Conservation (phyloP, 2,888 invertebrate genomes). For the Sisyra terminalis region DNA sequence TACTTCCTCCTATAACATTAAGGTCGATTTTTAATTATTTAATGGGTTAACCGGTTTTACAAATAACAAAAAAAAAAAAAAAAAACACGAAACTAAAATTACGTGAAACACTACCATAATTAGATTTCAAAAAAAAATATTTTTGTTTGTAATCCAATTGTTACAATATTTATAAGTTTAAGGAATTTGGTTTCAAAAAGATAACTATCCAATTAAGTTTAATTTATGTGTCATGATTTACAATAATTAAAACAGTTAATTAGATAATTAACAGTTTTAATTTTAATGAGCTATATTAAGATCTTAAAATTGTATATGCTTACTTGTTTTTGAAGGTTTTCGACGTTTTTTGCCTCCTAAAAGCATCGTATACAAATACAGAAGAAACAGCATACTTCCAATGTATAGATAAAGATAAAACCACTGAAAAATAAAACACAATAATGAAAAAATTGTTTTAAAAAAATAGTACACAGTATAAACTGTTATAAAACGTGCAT, state of each 20-base stretch:
- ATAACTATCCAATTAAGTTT: background rate
- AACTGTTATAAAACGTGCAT: no score
- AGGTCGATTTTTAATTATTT: no score
- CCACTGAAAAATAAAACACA: constrained; percentile 25
- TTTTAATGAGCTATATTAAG: constrained; percentile 20
- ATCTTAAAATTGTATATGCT: constrained; percentile 19
- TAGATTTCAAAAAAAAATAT: no score
- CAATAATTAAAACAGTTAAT: background rate
- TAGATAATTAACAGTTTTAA: background rate
- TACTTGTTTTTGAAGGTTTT: constrained; percentile 26
- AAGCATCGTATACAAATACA: constrained; percentile 53
- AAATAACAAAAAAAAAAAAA: no score
- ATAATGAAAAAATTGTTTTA: no score
- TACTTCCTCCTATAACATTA: no score
- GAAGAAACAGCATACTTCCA: constrained; percentile 48
- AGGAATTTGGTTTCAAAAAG: background rate
- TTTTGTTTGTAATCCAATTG: no score
- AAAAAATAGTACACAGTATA: no score
- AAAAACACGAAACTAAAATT: no score
- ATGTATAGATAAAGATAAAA: constrained; percentile 51
- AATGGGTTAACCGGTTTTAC: no score
- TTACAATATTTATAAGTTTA: background rate
- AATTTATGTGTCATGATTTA: background rate
- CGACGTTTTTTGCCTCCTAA: constrained; percentile 31
- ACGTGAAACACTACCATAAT: no score